Evolutionary conservation across 92 coral and sea anemone species (phyloP).

Genomic region (Micromussa lordhowensis): DNA sequence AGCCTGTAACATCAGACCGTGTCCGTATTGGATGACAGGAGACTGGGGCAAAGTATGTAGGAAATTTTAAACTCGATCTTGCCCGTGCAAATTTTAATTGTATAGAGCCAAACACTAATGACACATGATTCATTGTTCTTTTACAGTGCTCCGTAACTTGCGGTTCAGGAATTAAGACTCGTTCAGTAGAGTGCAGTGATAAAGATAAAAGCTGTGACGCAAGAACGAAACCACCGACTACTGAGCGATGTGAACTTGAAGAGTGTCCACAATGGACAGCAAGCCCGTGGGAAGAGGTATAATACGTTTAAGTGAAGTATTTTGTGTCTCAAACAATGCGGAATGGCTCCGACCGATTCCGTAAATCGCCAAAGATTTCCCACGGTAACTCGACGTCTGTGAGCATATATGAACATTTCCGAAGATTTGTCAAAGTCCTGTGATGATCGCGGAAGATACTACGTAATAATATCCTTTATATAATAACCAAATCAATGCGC

Average conservation of each 20-base stretch:
- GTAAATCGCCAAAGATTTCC: too few relatives aligned
- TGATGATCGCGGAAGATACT: too few relatives aligned
- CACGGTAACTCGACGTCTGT: too few relatives aligned
- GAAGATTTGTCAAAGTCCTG: too few relatives aligned
- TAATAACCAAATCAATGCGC: too few relatives aligned
- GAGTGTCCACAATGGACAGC: constrained; percentile 73
- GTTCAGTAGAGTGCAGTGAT: constrained; percentile 72
- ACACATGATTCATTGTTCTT: neutral
- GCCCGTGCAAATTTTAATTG: neutral
- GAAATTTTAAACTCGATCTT: neutral
- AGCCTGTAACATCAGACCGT: constrained; percentile 62
- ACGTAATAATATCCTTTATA: too few relatives aligned
- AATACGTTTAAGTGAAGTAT: neutral
- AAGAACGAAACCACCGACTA: constrained; percentile 36
- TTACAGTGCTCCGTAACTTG: constrained; percentile 91
- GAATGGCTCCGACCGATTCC: too few relatives aligned
- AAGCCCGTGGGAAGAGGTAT: constrained; percentile 78
- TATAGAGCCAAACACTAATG: neutral
- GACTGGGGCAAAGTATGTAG: constrained; percentile 80
- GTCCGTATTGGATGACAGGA: constrained; percentile 74
- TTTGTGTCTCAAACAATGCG: neutral
- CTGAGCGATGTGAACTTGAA: constrained; percentile 51
- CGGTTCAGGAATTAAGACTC: constrained; percentile 67
- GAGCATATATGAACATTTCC: too few relatives aligned
- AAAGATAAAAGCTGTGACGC: constrained; percentile 35